A percentile compares a stretch with the other conserved stretches of the same genome.
phyloP scores from a whole-genome alignment of 1,140 invertebrate genomes.

The Pseudomyrmex sp. region DNA sequence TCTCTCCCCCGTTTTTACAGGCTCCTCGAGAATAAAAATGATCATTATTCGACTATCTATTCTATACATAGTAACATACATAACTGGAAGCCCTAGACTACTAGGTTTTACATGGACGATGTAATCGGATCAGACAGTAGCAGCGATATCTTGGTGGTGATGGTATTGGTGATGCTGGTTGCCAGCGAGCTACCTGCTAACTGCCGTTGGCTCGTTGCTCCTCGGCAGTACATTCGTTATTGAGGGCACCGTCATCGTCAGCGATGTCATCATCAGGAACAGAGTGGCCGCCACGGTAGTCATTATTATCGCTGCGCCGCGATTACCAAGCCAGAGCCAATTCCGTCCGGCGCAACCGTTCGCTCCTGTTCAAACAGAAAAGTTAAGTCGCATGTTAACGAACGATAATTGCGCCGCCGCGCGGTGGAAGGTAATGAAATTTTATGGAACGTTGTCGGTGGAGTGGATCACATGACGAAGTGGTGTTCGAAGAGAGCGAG shows the following conservation, averaged over 20 bases:
- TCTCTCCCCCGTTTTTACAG: conserved; percentile 3
- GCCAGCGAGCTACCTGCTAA: conserved; percentile 66
- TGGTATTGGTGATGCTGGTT: neutral
- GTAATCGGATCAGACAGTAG: conserved; percentile 77
- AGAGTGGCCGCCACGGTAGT: conserved; percentile 25
- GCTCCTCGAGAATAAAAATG: conserved; percentile 80
- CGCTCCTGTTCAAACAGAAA: conserved; percentile 42
- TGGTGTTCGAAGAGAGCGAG: neutral
- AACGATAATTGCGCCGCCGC: conserved; percentile 19
- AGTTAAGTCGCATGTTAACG: conserved; percentile 30
- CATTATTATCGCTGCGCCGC: conserved; percentile 45
- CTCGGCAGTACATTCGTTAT: conserved; percentile 43
- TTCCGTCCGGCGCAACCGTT: conserved; percentile 49
- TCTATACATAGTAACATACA: conserved; percentile 84
- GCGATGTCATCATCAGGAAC: conserved; percentile 59
- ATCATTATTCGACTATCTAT: conserved; percentile 82
- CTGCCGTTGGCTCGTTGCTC: neutral
- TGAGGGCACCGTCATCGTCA: conserved; percentile 46
- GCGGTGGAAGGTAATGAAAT: conserved; percentile 14
- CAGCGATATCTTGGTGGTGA: conserved; percentile 50
- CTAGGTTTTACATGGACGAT: conserved; percentile 85
- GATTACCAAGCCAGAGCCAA: conserved; percentile 61
- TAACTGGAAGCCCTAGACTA: conserved; percentile 86
- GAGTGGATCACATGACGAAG: neutral
- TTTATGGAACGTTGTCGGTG: conserved; percentile 44